These are phyloP conservation scores for Ranitomeya variabilis DNA, from an alignment of 2,113 vertebrate genomes.

Conservation along the genomic window DNA sequence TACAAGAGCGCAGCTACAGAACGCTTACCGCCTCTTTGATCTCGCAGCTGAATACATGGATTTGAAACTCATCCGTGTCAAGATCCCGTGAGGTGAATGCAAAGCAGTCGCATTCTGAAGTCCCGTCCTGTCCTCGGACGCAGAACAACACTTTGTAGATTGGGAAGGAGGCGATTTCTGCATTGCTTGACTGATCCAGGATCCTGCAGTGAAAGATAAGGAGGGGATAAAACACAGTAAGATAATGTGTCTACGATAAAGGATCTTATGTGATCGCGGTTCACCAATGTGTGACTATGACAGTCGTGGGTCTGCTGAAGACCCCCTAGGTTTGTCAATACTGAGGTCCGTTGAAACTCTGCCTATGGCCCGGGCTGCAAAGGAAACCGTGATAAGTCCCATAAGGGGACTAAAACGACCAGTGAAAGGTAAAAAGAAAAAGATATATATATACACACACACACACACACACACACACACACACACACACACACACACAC, in stretches of 20 bases:
- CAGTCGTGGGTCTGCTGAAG: too few relatives aligned
- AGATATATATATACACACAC: too few relatives aligned
- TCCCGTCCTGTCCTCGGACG: constrained; percentile 88
- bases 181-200: constrained; percentile 81
- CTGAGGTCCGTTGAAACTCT: too few relatives aligned
- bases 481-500: too few relatives aligned
- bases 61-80: constrained; percentile 95
- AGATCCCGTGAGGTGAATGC: constrained; percentile 95
- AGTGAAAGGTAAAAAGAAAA: too few relatives aligned
- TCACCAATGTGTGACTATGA: too few relatives aligned
- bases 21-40: constrained; percentile 96
- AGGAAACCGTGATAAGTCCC: too few relatives aligned
- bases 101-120: constrained; percentile 89
- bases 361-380: too few relatives aligned
- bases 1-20: neutral
- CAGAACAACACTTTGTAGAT: constrained; percentile 98
- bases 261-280: neutral
- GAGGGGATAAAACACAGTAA: neutral
- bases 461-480: too few relatives aligned
- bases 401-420: too few relatives aligned
- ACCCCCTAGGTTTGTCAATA: too few relatives aligned
- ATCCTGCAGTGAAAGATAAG: constrained; percentile 74
- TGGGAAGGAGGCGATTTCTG: constrained; percentile 90
- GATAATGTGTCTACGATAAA: neutral
- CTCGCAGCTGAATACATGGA: constrained; percentile 97